Evolutionary conservation across 2,888 invertebrate genomes (phyloP).

Genomic region (Mythimna vitellina): DNA sequence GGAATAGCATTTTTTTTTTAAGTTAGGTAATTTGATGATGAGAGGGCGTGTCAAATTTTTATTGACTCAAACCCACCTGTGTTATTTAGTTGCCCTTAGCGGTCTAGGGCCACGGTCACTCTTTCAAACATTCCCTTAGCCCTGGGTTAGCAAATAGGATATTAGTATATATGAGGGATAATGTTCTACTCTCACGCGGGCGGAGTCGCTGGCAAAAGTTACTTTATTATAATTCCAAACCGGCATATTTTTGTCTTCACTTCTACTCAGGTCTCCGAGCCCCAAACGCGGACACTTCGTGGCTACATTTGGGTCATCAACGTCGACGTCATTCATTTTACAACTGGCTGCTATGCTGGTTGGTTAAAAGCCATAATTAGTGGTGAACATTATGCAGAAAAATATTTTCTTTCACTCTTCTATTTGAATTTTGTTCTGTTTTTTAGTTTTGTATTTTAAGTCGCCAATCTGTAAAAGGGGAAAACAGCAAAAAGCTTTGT

Average conservation of each 20-base stretch:
- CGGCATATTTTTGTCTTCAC: conserved; percentile 3
- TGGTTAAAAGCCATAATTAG: conserved; percentile 59
- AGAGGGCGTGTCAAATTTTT: too few relatives aligned
- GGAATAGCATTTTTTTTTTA: too few relatives aligned
- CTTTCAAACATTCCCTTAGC: too few relatives aligned
- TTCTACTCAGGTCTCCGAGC: conserved; percentile 18
- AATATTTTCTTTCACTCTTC: conserved; percentile 59
- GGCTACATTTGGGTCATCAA: conserved; percentile 53
- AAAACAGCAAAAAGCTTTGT: conserved; percentile 71
- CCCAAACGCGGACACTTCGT: conserved; percentile 43
- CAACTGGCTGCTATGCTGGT: conserved; percentile 40
- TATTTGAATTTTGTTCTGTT: conserved; percentile 58
- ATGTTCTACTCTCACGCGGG: too few relatives aligned
- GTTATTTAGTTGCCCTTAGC: too few relatives aligned
- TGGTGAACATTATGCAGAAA: conserved; percentile 48
- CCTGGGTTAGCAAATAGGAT: too few relatives aligned
- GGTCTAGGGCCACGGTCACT: too few relatives aligned
- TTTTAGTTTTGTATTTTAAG: conserved; percentile 67
- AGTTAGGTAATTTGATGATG: too few relatives aligned
- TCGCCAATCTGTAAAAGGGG: conserved; percentile 69
- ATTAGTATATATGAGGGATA: too few relatives aligned
- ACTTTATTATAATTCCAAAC: not conserved
- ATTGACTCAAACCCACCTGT: too few relatives aligned
- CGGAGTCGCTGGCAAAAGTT: too few relatives aligned
- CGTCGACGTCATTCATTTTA: conserved; percentile 47